Percentiles rank a stretch among this genome's conserved stretches.
These are phyloP conservation scores for Atlantisia rogersi DNA, from an alignment of 2,113 vertebrate species.

Conservation along the genomic window DNA sequence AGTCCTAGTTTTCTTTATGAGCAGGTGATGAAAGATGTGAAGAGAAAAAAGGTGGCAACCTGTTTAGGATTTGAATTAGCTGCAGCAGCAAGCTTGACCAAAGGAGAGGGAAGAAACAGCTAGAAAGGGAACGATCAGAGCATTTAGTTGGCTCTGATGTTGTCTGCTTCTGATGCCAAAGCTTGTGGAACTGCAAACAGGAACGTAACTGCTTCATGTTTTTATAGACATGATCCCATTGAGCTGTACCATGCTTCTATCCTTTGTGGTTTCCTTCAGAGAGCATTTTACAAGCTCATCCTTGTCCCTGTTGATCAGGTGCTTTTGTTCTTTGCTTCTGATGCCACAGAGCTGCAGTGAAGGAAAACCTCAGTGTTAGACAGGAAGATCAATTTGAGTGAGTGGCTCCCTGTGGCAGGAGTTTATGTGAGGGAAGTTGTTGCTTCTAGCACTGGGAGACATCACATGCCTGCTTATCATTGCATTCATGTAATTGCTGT, in stretches of 20 bases:
- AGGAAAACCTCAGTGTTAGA: background rate
- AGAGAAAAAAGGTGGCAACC: background rate
- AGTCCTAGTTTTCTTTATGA: slow-evolving; percentile 40
- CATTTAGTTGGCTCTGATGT: background rate
- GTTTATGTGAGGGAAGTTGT: background rate
- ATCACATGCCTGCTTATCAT: background rate
- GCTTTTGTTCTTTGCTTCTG: background rate
- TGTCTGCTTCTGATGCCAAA: background rate
- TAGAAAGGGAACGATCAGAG: background rate
- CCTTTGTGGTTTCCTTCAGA: background rate
- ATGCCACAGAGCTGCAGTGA: background rate
- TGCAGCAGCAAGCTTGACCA: background rate
- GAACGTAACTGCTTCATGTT: background rate
- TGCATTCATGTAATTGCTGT: background rate
- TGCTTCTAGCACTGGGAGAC: background rate
- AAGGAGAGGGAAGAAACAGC: background rate
- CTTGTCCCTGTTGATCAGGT: background rate
- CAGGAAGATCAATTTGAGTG: background rate
- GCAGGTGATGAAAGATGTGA: background rate
- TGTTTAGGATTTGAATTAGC: background rate
- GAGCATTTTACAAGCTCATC: background rate
- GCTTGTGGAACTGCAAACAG: background rate
- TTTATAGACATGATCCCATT: background rate
- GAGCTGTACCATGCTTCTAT: background rate
- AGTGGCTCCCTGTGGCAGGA: background rate